phyloP scores from a whole-genome alignment of 2,888 invertebrate species.

The Dynastes hyllus region DNA sequence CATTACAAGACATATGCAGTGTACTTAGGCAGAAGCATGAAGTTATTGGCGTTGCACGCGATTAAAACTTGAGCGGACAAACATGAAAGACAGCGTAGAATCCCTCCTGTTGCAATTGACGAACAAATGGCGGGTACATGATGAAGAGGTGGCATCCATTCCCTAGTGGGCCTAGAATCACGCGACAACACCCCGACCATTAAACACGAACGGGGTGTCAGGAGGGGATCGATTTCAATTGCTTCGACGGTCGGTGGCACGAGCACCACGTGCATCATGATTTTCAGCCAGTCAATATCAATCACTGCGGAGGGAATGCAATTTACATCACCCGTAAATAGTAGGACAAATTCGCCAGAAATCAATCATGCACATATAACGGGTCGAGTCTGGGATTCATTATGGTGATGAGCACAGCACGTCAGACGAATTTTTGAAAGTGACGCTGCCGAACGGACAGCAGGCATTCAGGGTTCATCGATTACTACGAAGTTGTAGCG shows the following conservation, averaged over 20 bases:
- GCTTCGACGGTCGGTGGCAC: slow-evolving; percentile 11
- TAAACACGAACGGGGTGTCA: slow-evolving; percentile 36
- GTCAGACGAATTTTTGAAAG: slow-evolving; percentile 17
- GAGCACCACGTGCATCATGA: slow-evolving; percentile 36
- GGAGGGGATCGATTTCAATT: slow-evolving; percentile 43
- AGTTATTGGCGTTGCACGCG: neutral
- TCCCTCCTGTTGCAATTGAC: neutral
- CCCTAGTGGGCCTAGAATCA: neutral
- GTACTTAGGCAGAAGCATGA: neutral
- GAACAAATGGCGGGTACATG: neutral
- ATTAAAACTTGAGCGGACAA: neutral
- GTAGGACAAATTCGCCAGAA: slow-evolving; percentile 43
- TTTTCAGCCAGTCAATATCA: slow-evolving; percentile 40
- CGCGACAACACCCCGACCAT: slow-evolving; percentile 34
- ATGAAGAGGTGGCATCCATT: neutral
- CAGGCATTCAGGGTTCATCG: neutral
- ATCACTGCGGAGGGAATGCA: slow-evolving; percentile 41
- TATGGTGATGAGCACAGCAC: slow-evolving; percentile 39
- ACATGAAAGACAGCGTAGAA: neutral
- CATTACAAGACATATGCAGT: too few relatives aligned
- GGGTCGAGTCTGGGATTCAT: slow-evolving; percentile 21
- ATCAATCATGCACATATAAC: slow-evolving; percentile 45
- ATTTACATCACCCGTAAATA: slow-evolving; percentile 43
- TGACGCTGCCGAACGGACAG: neutral
- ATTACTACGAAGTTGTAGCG: neutral